Evolutionary conservation across 2,113 vertebrate species (phyloP).

Genomic region (Scomber colias): DNA sequence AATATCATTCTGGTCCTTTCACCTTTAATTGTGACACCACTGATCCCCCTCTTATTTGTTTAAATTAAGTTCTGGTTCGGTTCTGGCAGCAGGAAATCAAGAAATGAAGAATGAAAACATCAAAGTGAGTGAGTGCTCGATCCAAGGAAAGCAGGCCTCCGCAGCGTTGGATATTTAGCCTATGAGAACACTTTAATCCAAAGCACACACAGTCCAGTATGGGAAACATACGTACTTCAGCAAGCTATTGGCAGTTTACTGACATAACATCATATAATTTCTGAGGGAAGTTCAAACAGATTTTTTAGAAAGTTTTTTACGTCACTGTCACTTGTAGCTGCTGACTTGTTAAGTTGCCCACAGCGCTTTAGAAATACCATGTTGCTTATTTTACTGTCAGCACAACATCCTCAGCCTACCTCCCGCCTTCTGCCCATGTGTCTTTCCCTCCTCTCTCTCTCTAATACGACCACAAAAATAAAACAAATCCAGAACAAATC

Average conservation of each 20-base stretch:
- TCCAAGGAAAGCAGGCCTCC: neutral
- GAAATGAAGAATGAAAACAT: neutral
- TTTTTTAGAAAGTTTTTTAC: neutral
- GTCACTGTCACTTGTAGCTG: constrained; percentile 3
- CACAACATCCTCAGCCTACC: neutral
- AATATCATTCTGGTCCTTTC: neutral
- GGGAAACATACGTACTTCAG: constrained; percentile 8
- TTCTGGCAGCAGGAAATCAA: neutral
- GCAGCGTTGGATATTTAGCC: neutral
- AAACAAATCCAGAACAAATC: neutral
- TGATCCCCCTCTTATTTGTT: too few relatives aligned
- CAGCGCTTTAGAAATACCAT: constrained; percentile 24
- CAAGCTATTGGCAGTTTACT: neutral
- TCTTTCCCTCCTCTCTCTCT: neutral
- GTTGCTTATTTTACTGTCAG: constrained; percentile 30
- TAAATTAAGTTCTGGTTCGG: neutral
- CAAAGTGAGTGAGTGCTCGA: neutral
- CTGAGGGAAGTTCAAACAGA: neutral
- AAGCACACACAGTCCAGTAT: constrained; percentile 6
- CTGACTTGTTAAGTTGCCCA: constrained; percentile 14
- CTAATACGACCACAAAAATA: constrained; percentile 1
- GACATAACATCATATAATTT: constrained; percentile 16
- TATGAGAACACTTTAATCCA: constrained; percentile 13
- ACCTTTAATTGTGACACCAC: neutral
- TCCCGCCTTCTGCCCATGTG: neutral